phyloP scores from a whole-genome alignment of 2,888 invertebrate genomes.

The Maniola hyperantus region DNA sequence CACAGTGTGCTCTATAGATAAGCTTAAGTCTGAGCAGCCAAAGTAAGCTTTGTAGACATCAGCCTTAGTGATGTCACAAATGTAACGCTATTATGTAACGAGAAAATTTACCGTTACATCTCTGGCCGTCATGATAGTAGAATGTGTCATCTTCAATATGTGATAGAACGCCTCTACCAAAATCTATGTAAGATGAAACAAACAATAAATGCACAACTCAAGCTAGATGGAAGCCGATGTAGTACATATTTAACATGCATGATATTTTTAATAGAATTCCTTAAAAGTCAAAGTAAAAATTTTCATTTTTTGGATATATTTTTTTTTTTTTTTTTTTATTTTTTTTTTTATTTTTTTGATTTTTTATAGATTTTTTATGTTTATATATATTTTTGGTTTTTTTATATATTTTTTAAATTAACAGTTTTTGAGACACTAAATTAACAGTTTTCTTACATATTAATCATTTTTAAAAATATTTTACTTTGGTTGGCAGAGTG shows the following conservation, averaged over 20 bases:
- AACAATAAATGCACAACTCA: background rate
- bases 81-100: too few species aligned
- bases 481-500: conserved; percentile 67
- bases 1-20: too few species aligned
- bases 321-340: conserved; percentile 44
- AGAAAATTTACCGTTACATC: background rate
- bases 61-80: background rate
- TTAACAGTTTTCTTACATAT: conserved; percentile 76
- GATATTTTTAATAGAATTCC: conserved; percentile 33
- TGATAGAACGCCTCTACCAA: too few species aligned
- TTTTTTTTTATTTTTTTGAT: conserved; percentile 43
- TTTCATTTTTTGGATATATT: conserved; percentile 54
- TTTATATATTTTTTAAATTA: conserved; percentile 55
- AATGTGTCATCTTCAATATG: too few species aligned
- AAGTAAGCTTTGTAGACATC: too few species aligned
- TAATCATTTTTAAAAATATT: conserved; percentile 63
- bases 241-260: conserved; percentile 39
- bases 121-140: background rate
- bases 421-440: conserved; percentile 70
- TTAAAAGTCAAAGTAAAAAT: conserved; percentile 44
- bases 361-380: conserved; percentile 41
- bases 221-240: conserved; percentile 11
- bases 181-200: background rate
- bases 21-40: too few species aligned
- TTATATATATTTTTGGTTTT: conserved; percentile 53